These are phyloP conservation scores for Adoxophyes honmai DNA, from an alignment of 1,140 invertebrate genomes.

Conservation along the genomic window DNA sequence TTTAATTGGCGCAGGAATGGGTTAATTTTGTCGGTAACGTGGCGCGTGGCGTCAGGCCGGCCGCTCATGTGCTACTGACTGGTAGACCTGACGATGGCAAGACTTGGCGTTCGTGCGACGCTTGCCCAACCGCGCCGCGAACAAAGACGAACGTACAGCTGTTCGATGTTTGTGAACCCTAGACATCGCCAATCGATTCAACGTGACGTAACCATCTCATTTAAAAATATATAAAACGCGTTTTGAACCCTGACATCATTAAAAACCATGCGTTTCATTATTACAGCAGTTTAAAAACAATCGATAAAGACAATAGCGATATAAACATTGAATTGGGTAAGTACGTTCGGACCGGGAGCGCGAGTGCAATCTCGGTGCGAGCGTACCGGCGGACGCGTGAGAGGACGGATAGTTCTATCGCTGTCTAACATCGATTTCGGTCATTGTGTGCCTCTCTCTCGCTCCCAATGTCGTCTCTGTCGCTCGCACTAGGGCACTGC, in stretches of 20 bases:
- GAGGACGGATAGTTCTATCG: slow-evolving; percentile 26
- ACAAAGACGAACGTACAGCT: slow-evolving; percentile 60
- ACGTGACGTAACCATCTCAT: slow-evolving; percentile 17
- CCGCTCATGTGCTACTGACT: slow-evolving; percentile 29
- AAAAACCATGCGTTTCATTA: not conserved
- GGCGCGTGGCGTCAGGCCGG: not conserved
- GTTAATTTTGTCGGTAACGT: not conserved
- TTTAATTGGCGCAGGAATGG: not conserved
- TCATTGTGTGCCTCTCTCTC: slow-evolving; percentile 40
- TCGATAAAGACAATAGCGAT: not conserved
- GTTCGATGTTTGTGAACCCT: slow-evolving; percentile 64
- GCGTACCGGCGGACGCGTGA: slow-evolving; percentile 46
- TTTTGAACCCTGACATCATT: not conserved
- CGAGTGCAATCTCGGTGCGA: slow-evolving; percentile 52
- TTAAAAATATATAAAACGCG: not conserved
- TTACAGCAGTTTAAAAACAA: slow-evolving; percentile 5
- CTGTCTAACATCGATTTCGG: slow-evolving; percentile 65
- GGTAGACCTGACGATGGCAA: slow-evolving; percentile 6
- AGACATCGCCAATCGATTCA: slow-evolving; percentile 52
- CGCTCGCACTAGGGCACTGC: slow-evolving; percentile 45
- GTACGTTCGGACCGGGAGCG: slow-evolving; percentile 46
- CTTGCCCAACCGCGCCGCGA: slow-evolving; percentile 28
- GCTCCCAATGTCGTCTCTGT: slow-evolving; percentile 36
- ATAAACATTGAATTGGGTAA: slow-evolving; percentile 26
- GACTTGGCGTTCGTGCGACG: not conserved